Conservation (phyloP, 1,140 invertebrate species). For the Piezodorus guildinii region DNA sequence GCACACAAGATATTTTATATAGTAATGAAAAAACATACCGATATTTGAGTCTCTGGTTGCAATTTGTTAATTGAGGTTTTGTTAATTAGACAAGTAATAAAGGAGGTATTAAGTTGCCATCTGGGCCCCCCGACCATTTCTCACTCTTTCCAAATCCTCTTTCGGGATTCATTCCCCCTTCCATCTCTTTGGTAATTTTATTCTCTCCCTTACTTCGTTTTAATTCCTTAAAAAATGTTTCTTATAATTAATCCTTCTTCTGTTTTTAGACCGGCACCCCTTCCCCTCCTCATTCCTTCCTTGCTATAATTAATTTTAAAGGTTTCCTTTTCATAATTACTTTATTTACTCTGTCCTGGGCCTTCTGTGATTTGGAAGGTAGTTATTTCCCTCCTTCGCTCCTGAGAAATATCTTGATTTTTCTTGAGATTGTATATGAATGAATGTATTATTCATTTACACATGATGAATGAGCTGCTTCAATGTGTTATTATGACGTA, state of each 20-base stretch:
- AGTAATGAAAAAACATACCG: too few species aligned
- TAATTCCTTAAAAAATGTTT: slow-evolving; percentile 14
- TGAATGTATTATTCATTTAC: too few species aligned
- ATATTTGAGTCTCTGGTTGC: not conserved
- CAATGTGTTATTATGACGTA: too few species aligned
- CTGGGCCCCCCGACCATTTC: slow-evolving; percentile 9
- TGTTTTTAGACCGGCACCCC: not conserved
- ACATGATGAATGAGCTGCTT: too few species aligned
- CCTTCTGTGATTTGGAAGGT: too few species aligned
- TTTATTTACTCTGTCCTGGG: slow-evolving; percentile 4
- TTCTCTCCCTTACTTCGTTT: slow-evolving; percentile 9
- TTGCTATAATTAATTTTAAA: slow-evolving; percentile 13
- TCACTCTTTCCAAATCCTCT: slow-evolving; percentile 9
- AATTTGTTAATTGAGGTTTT: slow-evolving; percentile 1
- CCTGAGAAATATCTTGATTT: too few species aligned
- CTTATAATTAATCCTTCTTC: slow-evolving; percentile 13
- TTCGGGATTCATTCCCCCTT: not conserved
- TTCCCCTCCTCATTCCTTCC: not conserved
- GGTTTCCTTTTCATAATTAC: slow-evolving; percentile 15
- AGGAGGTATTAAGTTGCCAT: slow-evolving; percentile 8
- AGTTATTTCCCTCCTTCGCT: too few species aligned
- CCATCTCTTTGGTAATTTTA: not conserved
- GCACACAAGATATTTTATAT: too few species aligned
- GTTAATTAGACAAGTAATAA: slow-evolving; percentile 12
- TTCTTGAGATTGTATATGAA: too few species aligned